Evolutionary conservation across 2,888 invertebrate species (phyloP).

Genomic region (Trilocha varians): DNA sequence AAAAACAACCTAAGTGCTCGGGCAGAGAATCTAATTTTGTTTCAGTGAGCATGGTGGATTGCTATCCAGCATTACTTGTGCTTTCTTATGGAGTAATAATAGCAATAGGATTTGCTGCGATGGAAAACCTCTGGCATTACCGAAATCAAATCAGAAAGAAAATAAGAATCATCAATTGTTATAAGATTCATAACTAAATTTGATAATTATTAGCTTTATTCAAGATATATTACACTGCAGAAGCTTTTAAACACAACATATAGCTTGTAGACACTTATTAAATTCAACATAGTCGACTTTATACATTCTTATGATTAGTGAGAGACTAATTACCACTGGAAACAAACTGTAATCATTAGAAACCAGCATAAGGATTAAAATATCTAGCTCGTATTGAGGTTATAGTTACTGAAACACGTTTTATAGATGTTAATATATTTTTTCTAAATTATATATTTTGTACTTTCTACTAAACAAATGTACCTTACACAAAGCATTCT

Average conservation of each 20-base stretch:
- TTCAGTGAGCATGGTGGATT: slow-evolving; percentile 78
- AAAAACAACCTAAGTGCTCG: slow-evolving; percentile 75
- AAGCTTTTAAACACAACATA: too few relatives aligned
- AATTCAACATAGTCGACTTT: not conserved
- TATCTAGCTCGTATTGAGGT: not conserved
- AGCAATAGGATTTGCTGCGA: slow-evolving; percentile 28
- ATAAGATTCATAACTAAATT: too few relatives aligned
- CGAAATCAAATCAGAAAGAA: slow-evolving; percentile 23
- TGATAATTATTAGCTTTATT: too few relatives aligned
- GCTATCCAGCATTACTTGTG: slow-evolving; percentile 60
- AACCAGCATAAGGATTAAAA: not conserved
- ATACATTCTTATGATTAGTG: not conserved
- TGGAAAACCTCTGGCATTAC: slow-evolving; percentile 35
- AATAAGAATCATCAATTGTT: too few relatives aligned
- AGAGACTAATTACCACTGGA: not conserved
- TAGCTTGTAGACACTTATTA: not conserved
- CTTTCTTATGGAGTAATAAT: slow-evolving; percentile 42
- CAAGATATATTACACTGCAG: too few relatives aligned
- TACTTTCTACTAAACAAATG: not conserved
- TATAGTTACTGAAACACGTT: too few relatives aligned
- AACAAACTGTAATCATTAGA: not conserved
- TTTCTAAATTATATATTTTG: too few relatives aligned
- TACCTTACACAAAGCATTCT: slow-evolving; percentile 7
- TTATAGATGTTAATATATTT: too few relatives aligned
- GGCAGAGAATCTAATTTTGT: slow-evolving; percentile 75